These are phyloP conservation scores for Phenacoccus solenopsis DNA, from an alignment of 1,140 invertebrate genomes.

Conservation along the genomic window DNA sequence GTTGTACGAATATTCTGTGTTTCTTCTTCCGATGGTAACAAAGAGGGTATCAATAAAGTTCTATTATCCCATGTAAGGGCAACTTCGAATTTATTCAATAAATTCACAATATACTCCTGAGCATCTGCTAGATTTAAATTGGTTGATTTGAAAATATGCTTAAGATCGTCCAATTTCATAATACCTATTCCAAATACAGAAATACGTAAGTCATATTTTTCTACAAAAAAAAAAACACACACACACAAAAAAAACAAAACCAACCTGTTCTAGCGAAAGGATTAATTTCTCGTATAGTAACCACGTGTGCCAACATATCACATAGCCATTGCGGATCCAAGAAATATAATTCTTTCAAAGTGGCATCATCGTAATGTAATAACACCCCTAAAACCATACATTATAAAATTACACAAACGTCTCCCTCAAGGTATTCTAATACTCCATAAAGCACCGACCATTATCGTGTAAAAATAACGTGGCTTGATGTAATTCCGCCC, in stretches of 20 bases:
- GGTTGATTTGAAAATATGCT: slow-evolving; percentile 77
- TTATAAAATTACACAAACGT: slow-evolving; percentile 4
- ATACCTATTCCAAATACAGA: slow-evolving; percentile 41
- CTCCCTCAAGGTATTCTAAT: background rate
- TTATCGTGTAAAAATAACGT: slow-evolving; percentile 96
- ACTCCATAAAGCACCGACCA: slow-evolving; percentile 40
- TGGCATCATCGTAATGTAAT: slow-evolving; percentile 95
- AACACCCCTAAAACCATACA: slow-evolving; percentile 54
- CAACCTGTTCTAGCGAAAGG: slow-evolving; percentile 73
- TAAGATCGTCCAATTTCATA: slow-evolving; percentile 89
- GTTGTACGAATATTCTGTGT: slow-evolving; percentile 31
- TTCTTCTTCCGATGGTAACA: slow-evolving; percentile 73
- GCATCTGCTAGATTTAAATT: slow-evolving; percentile 38
- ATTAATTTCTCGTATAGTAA: slow-evolving; percentile 92
- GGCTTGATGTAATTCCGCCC: slow-evolving; percentile 83
- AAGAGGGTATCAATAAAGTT: slow-evolving; percentile 79
- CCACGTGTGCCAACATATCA: slow-evolving; percentile 91
- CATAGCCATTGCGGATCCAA: slow-evolving; percentile 97
- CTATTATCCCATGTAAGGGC: slow-evolving; percentile 92
- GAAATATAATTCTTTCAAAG: slow-evolving; percentile 87
- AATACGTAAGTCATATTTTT: background rate
- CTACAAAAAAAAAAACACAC: slow-evolving; percentile 9
- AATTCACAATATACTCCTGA: slow-evolving; percentile 63
- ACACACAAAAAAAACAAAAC: slow-evolving; percentile 26
- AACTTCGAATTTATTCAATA: slow-evolving; percentile 95